These are phyloP conservation scores for Sebastolobus alascanus DNA, from an alignment of 2,797 vertebrate species.

Conservation along the genomic window DNA sequence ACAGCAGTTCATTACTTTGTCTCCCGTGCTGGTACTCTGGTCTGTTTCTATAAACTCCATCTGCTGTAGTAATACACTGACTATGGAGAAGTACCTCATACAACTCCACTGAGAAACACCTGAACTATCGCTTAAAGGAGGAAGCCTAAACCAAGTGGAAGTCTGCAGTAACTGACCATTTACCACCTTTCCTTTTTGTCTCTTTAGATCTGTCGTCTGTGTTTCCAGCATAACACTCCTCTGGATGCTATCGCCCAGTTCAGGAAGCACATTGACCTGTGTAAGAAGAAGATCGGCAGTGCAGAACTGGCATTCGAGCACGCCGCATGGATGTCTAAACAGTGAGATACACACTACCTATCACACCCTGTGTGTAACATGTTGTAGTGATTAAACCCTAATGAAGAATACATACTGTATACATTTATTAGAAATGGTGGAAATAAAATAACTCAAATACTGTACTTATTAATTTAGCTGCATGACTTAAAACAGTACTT, in stretches of 20 bases:
- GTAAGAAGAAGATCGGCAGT: slow-evolving; percentile 98
- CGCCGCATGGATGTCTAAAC: slow-evolving; percentile 98
- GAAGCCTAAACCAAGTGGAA: too few relatives aligned
- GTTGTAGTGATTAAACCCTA: background rate
- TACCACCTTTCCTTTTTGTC: background rate
- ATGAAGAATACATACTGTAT: background rate
- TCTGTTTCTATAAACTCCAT: too few relatives aligned
- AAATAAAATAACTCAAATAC: background rate
- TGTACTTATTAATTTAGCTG: background rate
- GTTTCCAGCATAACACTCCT: slow-evolving; percentile 98
- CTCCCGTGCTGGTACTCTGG: too few relatives aligned
- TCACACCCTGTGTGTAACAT: background rate
- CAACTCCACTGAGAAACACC: too few relatives aligned
- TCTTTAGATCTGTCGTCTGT: slow-evolving; percentile 94
- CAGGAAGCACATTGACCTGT: slow-evolving; percentile 96
- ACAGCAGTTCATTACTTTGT: too few relatives aligned
- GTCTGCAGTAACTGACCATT: background rate
- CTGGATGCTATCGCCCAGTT: slow-evolving; percentile 98
- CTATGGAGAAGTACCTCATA: too few relatives aligned
- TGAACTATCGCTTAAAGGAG: too few relatives aligned
- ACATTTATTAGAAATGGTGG: background rate
- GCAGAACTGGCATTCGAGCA: slow-evolving; percentile 96
- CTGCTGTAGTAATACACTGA: too few relatives aligned
- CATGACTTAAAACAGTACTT: background rate
- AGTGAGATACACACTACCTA: slow-evolving; percentile 84